Base-by-base conservation (phyloP, 2,797 vertebrate genomes). In the Rhyacichthys aspro region DNA sequence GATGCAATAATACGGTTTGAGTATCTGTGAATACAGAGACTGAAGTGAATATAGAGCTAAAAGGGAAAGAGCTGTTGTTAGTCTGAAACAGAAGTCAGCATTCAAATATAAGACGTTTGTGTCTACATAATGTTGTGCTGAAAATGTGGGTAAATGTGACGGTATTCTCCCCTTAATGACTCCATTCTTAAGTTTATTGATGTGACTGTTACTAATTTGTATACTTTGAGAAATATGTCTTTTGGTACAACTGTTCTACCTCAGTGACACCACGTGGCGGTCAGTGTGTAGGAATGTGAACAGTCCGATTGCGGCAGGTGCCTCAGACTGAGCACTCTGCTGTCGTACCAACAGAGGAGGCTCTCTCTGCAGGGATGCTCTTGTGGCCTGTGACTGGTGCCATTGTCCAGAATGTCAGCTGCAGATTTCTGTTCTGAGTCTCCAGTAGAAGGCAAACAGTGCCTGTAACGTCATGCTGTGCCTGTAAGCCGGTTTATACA, bases 221-320 rank as follows among this genome's bases (percentile, higher is more conserved):
- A 88, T 86, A 85, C 84, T 89, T 89, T 81, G 37, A 83, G 90
- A 82, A 84, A 88, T 82, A 86, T 65, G 78, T 87, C 81, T 88
- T 89, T 90, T 87, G 88, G 92, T 93, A 93, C 91, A 93, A 93
- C 92, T 82, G 87, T 92, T 90, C 92, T 94, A 94, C 93, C 92
- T 94, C 93, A 93, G 82, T 70, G 83, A 88, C 88, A 90, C 88
- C 82, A 83, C 59, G 81, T 90, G 88, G 85, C 71, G 78, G 73
- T 78, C 78, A 67, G 78, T 76, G 83, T 71, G 88, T 74, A 79
- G 87, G 88, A 87, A 86, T 84, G 84, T 84, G 86, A 84, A 78
- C 69, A 53, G 76, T 83, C 79, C 37, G 12, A 11, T 38, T 11
- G 10, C 37, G 10, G 11, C 37, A 38, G 37, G 23, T 28, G 23